These are phyloP conservation scores for Diaperis boleti DNA, from an alignment of 2,888 invertebrate genomes.

Conservation along the genomic window DNA sequence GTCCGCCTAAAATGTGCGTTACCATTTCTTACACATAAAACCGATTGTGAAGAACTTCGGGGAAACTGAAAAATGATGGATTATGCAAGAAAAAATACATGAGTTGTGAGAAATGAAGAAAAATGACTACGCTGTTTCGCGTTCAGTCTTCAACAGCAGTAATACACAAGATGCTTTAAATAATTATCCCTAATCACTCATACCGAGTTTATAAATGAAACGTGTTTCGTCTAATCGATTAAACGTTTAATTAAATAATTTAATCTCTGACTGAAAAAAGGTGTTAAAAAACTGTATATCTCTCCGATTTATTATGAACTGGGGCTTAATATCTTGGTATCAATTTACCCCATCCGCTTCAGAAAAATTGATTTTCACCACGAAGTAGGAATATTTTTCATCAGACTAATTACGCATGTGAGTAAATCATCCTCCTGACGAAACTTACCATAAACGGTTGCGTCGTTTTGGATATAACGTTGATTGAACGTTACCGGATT, in stretches of 20 bases:
- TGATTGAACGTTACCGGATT: constrained; percentile 27
- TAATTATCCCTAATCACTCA: constrained; percentile 28
- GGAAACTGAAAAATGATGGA: constrained; percentile 29
- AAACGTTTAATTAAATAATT: constrained; percentile 25
- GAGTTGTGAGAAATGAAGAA: constrained; percentile 29
- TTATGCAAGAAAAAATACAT: constrained; percentile 29
- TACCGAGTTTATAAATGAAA: constrained; percentile 17
- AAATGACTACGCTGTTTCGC: constrained; percentile 25
- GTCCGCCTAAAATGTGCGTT: too few species aligned
- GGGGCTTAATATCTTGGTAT: constrained; percentile 34
- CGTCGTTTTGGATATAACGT: constrained; percentile 18
- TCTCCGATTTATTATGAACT: constrained; percentile 27
- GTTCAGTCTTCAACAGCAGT: constrained; percentile 23
- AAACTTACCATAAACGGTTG: constrained; percentile 25
- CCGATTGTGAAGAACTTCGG: constrained; percentile 26
- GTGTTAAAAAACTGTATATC: constrained; percentile 36
- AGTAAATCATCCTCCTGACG: constrained; percentile 36
- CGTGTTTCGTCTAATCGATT: constrained; percentile 7
- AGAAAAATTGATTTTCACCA: constrained; percentile 33
- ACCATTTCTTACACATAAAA: constrained; percentile 22
- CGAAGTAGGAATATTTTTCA: constrained; percentile 30
- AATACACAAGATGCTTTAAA: constrained; percentile 29
- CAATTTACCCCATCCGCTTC: constrained; percentile 21
- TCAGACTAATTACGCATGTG: constrained; percentile 41
- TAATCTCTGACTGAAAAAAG: constrained; percentile 9